Evolutionary conservation across 2,888 invertebrate genomes (phyloP).

Genomic region (Acanthoscelides obtectus): DNA sequence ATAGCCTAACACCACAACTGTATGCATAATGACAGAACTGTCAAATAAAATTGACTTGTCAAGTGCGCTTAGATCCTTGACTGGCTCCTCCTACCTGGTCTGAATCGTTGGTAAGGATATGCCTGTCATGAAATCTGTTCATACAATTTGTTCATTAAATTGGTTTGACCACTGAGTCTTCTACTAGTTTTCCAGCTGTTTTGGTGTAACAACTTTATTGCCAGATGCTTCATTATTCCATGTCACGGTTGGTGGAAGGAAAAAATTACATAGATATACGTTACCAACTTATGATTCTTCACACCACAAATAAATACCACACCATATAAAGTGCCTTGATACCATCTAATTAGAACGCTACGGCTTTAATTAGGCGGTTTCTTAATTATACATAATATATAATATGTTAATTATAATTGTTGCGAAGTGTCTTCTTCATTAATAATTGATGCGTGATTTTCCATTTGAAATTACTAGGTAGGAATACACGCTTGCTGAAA

Average conservation of each 20-base stretch:
- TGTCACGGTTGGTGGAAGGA: not conserved
- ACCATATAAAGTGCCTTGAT: not conserved
- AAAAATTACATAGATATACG: not conserved
- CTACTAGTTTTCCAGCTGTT: too few relatives aligned
- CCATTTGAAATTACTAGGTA: not conserved
- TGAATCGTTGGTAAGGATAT: too few relatives aligned
- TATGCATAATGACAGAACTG: too few relatives aligned
- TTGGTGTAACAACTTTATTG: too few relatives aligned
- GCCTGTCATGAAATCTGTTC: too few relatives aligned
- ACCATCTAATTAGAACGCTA: not conserved
- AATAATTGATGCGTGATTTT: not conserved
- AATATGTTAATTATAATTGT: not conserved
- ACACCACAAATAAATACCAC: not conserved
- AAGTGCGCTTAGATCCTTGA: too few relatives aligned
- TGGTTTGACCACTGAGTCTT: too few relatives aligned
- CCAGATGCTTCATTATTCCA: not conserved
- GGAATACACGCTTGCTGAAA: too few relatives aligned
- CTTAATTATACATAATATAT: not conserved
- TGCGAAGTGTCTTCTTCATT: not conserved
- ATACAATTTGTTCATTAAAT: too few relatives aligned
- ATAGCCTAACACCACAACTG: too few relatives aligned
- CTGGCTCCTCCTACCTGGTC: too few relatives aligned
- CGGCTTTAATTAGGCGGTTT: not conserved
- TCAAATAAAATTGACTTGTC: too few relatives aligned
- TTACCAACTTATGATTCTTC: not conserved